Percentiles rank a stretch among this genome's conserved stretches.
phyloP scores from a whole-genome alignment of 2,113 vertebrate genomes.

The Uria aalge region DNA sequence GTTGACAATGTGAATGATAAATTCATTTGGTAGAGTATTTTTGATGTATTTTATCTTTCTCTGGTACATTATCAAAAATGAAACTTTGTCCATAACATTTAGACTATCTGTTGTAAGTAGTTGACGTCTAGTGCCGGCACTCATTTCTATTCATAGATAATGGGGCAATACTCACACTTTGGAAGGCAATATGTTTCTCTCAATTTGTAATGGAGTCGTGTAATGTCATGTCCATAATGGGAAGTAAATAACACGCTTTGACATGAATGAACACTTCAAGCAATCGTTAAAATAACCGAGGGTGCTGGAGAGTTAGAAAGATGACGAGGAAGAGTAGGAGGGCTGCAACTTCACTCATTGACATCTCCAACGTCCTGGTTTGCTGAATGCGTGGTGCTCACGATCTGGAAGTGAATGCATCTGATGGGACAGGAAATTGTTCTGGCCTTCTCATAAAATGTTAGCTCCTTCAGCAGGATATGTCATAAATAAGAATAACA shows the following conservation, averaged over 20 bases:
- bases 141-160: conserved; percentile 62
- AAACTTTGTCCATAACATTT: conserved; percentile 53
- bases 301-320: conserved; percentile 28
- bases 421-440: not conserved
- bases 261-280: conserved; percentile 50
- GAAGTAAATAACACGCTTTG: conserved; percentile 62
- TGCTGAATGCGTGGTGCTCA: not conserved
- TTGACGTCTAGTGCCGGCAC: conserved; percentile 41
- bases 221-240: conserved; percentile 50
- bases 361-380: not conserved
- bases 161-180: conserved; percentile 28
- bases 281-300: conserved; percentile 63
- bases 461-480: not conserved
- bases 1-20: conserved; percentile 55
- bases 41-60: conserved; percentile 65
- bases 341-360: not conserved
- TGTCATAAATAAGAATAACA: not conserved
- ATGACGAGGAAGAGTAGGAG: conserved; percentile 9
- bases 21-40: conserved; percentile 57
- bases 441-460: not conserved
- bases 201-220: conserved; percentile 30
- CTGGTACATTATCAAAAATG: conserved; percentile 62
- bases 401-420: not conserved
- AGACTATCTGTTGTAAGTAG: conserved; percentile 53
- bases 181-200: conserved; percentile 48